phyloP scores from a whole-genome alignment of 2,113 vertebrate species.

The Anolis carolinensis region DNA sequence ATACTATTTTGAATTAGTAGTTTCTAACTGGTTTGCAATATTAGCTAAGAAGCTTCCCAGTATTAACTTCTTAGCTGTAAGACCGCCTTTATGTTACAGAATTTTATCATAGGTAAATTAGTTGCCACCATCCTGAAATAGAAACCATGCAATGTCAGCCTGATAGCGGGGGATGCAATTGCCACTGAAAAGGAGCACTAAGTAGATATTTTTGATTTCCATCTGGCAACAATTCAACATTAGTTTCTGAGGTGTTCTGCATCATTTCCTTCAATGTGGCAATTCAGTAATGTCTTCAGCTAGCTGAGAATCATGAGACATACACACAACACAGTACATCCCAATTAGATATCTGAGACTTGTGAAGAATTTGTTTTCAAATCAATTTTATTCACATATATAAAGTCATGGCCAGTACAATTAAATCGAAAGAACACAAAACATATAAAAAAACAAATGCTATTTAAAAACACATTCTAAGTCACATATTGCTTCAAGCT shows the following conservation, averaged over 20 bases:
- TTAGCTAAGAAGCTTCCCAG: too few species aligned
- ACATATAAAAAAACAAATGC: slow-evolving; percentile 59
- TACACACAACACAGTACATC: neutral
- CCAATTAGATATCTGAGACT: neutral
- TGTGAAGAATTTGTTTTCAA: neutral
- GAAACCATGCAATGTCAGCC: neutral
- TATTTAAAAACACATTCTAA: slow-evolving; percentile 64
- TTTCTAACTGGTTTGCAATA: too few species aligned
- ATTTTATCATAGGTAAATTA: neutral
- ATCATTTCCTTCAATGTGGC: neutral
- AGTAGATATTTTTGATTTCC: neutral
- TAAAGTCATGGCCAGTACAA: slow-evolving; percentile 52
- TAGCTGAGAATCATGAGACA: neutral
- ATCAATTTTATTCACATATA: slow-evolving; percentile 67
- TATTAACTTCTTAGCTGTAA: too few species aligned
- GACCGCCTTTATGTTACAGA: too few species aligned
- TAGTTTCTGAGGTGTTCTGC: neutral
- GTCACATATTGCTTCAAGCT: slow-evolving; percentile 66
- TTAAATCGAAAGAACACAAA: slow-evolving; percentile 64
- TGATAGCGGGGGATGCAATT: neutral
- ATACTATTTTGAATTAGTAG: too few species aligned
- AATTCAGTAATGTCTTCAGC: neutral
- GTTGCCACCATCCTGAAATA: neutral
- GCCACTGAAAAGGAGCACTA: neutral
- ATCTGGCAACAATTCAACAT: neutral